Evolutionary conservation across 1,140 invertebrate species (phyloP).

Genomic region (Megathymus violae): DNA sequence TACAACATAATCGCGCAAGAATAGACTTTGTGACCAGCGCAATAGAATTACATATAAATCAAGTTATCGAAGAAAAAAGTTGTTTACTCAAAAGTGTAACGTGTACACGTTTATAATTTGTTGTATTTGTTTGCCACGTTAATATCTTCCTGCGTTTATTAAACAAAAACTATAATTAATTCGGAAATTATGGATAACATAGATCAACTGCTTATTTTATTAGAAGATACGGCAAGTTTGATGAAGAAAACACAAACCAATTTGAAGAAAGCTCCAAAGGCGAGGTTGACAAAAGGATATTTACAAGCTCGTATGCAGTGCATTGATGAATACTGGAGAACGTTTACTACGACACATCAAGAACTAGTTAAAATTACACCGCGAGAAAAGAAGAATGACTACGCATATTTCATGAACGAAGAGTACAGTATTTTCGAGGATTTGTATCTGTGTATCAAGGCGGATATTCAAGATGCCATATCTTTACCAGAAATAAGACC

Average conservation of each 20-base stretch:
- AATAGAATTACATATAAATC: too few species aligned
- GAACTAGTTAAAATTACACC: conserved; percentile 30
- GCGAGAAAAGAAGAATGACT: not conserved
- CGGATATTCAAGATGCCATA: conserved; percentile 17
- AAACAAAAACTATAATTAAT: too few species aligned
- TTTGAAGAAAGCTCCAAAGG: conserved; percentile 12
- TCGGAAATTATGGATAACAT: too few species aligned
- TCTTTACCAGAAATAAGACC: not conserved
- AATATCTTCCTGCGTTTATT: too few species aligned
- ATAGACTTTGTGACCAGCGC: too few species aligned
- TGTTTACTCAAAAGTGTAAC: too few species aligned
- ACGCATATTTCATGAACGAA: conserved; percentile 37
- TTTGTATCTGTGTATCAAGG: conserved; percentile 23
- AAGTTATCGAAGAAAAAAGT: too few species aligned
- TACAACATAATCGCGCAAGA: too few species aligned
- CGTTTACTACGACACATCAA: conserved; percentile 9
- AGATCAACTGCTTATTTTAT: too few species aligned
- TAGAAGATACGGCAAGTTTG: not conserved
- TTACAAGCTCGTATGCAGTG: conserved; percentile 7
- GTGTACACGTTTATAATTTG: too few species aligned
- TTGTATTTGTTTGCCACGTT: too few species aligned
- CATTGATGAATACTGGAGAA: conserved; percentile 19
- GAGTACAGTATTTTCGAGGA: conserved; percentile 32
- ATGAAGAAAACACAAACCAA: conserved; percentile 3
- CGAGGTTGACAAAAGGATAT: conserved; percentile 16